Conservation (phyloP, 2,888 invertebrate species). For the Eucera pruinosa region DNA sequence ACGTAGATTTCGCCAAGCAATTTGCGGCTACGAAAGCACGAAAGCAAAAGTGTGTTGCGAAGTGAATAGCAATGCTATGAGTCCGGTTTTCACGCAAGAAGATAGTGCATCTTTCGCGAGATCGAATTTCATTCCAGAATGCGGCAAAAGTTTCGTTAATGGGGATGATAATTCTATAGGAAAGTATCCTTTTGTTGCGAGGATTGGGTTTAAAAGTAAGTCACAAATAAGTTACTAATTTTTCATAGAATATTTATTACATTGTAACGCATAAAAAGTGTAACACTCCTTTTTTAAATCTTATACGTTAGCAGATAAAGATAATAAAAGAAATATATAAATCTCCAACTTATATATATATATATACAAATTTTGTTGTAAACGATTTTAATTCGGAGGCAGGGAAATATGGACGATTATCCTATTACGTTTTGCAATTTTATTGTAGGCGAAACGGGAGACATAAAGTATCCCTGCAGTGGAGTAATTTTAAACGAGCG, state of each 20-base stretch:
- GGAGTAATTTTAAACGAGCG: conserved; percentile 89
- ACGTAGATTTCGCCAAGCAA: conserved; percentile 75
- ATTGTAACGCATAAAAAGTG: too few relatives aligned
- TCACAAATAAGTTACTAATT: background rate
- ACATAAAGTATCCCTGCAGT: conserved; percentile 90
- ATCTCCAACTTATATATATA: too few relatives aligned
- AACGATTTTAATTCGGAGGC: too few relatives aligned
- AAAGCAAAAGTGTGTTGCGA: conserved; percentile 76
- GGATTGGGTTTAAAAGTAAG: conserved; percentile 91
- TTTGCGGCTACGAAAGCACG: conserved; percentile 74
- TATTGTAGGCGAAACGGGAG: conserved; percentile 88
- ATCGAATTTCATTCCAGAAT: conserved; percentile 56
- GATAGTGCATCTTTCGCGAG: background rate
- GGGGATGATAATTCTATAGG: conserved; percentile 85
- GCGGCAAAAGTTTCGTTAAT: conserved; percentile 75
- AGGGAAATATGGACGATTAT: too few relatives aligned
- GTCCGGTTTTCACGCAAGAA: conserved; percentile 37
- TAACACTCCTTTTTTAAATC: too few relatives aligned
- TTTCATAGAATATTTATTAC: background rate
- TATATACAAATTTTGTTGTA: too few relatives aligned
- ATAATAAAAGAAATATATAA: too few relatives aligned
- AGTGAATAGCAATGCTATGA: conserved; percentile 34
- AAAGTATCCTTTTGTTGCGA: conserved; percentile 90
- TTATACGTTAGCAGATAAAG: too few relatives aligned
- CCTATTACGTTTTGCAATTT: too few relatives aligned